A percentile compares a stretch with the other conserved stretches of the same genome.
Conservation (phyloP, 2,113 vertebrate species). For the Pseudopodoces humilis region DNA sequence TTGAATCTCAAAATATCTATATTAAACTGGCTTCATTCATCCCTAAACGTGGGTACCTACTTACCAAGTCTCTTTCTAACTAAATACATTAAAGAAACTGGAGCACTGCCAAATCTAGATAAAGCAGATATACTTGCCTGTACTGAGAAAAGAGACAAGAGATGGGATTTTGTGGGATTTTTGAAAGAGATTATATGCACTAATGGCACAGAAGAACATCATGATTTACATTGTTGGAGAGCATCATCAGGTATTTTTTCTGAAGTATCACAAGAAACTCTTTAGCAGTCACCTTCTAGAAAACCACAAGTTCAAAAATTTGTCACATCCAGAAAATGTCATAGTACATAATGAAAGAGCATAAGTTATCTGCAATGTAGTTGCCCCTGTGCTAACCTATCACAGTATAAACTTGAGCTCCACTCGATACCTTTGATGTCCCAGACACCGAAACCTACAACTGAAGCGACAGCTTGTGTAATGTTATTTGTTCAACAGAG, state of each 20-base stretch:
- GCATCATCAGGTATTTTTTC: background rate
- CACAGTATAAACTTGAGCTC: background rate
- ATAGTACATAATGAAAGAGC: background rate
- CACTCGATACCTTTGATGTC: background rate
- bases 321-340: background rate
- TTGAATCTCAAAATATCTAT: slow-evolving; percentile 25
- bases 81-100: slow-evolving; percentile 31
- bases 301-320: background rate
- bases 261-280: background rate
- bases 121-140: slow-evolving; percentile 29
- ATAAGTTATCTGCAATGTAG: background rate
- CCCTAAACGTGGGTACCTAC: slow-evolving; percentile 12
- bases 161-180: slow-evolving; percentile 24
- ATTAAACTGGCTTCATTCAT: slow-evolving; percentile 27
- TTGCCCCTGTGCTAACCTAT: background rate
- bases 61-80: slow-evolving; percentile 43
- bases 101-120: slow-evolving; percentile 31
- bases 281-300: background rate
- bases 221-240: slow-evolving; percentile 24
- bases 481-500: background rate
- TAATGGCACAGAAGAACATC: background rate
- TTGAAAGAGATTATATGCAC: slow-evolving; percentile 35
- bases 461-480: background rate
- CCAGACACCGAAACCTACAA: background rate
- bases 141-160: slow-evolving; percentile 47